Evolutionary conservation across 2,888 invertebrate genomes (phyloP).

Genomic region (Hyalella azteca): DNA sequence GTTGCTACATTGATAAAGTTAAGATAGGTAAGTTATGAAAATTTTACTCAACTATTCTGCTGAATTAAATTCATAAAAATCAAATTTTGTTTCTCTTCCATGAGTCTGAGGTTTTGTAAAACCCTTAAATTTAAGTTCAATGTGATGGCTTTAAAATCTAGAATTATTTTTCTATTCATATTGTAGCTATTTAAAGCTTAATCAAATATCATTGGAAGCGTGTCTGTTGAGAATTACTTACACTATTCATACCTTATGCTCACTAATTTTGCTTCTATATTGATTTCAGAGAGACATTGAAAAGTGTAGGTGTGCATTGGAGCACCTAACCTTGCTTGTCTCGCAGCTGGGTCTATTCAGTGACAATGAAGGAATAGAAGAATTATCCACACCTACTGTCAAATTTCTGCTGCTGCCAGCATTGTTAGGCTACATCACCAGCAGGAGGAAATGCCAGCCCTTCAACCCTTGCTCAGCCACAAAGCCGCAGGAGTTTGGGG

Average conservation of each 20-base stretch:
- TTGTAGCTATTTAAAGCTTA: neutral
- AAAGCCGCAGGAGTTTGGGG: neutral
- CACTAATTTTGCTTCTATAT: neutral
- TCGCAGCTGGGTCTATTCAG: conserved; percentile 55
- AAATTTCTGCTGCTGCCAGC: conserved; percentile 56
- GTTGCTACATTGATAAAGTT: too few species aligned
- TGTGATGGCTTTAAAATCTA: neutral
- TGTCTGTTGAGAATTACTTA: neutral
- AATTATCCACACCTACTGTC: conserved; percentile 48
- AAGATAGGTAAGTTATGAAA: too few species aligned
- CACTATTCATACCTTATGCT: neutral
- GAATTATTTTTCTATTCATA: neutral
- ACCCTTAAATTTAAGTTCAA: neutral
- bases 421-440: conserved; percentile 48
- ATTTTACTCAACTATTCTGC: too few species aligned
- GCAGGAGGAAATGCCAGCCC: conserved; percentile 27
- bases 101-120: neutral
- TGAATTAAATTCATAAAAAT: too few species aligned
- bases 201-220: neutral
- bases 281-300: conserved; percentile 2
- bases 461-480: neutral
- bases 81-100: too few species aligned
- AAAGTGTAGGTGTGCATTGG: conserved; percentile 26
- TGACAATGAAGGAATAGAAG: conserved; percentile 50
- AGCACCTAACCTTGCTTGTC: conserved; percentile 49